Evolutionary conservation across 1,140 invertebrate species (phyloP), one percentile per base, ranked within the genome.

Genomic region (Helicoverpa armigera): DNA sequence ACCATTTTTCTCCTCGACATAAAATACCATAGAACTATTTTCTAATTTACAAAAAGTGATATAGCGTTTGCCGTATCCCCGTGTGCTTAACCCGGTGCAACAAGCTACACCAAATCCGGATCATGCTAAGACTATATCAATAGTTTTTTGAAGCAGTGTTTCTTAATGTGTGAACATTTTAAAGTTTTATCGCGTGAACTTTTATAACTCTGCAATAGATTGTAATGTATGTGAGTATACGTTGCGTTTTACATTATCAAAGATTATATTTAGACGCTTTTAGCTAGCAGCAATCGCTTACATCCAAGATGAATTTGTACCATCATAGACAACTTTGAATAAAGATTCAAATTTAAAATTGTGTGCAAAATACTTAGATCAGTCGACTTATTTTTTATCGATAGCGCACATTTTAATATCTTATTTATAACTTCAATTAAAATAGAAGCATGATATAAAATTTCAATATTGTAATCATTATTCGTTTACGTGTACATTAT

Each of bases 71-170:
- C 35, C 5, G 5, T 43, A 43, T 7, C 35, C 35, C 35, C 35
- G 35, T 43, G 35, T 35, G 35, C 35, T 43, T 1, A 43, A 7
- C 35, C 5, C 9, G 35, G 35, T 43, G 35, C 35, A 9, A 43
- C 35, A 43, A 7, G 9, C 35, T 43, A 43, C 35, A 43, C 35
- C 5, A 48, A 48, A 43, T 7, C 35, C 16, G 50, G 65, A 18
- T 69, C 4, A 18, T 50, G 50, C 23, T 31, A 61, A 31, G 58
- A 50, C 65, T 69, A 23, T 69, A 69, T 69, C 65, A 69, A 43
- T 69, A 69, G 65, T 69, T 69, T 13, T 53, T 69, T 72, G 11
- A 72, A 65, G 35, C 35, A 65, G 63, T 29, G 10, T 65, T 43
- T 31, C 63, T 65, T 48, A 58, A 3, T 61, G 14, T 18, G 69